Evolutionary conservation across 2,888 invertebrate species (phyloP), one percentile per base, ranked within the genome.

Genomic region (Zygogramma bicolorata): DNA sequence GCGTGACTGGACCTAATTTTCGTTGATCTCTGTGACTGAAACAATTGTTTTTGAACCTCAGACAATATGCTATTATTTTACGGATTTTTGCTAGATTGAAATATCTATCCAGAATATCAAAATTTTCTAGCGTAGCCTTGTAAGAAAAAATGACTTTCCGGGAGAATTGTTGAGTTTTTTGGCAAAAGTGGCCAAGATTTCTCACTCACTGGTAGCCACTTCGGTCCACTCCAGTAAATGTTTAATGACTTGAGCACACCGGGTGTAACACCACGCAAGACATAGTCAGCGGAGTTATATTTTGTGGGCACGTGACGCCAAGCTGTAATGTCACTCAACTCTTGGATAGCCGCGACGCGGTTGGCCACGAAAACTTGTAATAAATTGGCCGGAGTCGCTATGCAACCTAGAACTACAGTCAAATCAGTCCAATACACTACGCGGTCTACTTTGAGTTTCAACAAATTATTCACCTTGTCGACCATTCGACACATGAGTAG

Each of bases 281-380:
- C 68, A 63, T 66, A 53, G 38, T 76, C 70, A 31, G 31, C 31
- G 4, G 31, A 31, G 31, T 31, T 31, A 7, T 31, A 4, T 7
- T 31, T 7, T 6, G 70, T 65, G 7, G 68, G 66, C 10, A 75
- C 75, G 34, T 75, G 68, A 46, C 68, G 69, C 75, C 75, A 75
- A 13, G 65, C 10, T 25, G 34, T 22, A 13, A 58, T 8, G n/a
- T 59, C 27, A n/a, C 62, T 31, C 5, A 70, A 15, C 40, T 75
- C 70, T 57, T 75, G 65, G 42, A 74, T 71, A 13, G 3, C 10
- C 4, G 42, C 20, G 15, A 71, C 68, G 3, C 75, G 70, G 73
- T 75, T 72, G 1, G 70, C 70, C 3, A 75, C 72, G 65, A 75
- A 73, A 31, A 67, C 63, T 57, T 73, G 70, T 25, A 75, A 38